Base-by-base conservation (phyloP, 1,140 invertebrate genomes). In the Harlomillsia oculata region DNA sequence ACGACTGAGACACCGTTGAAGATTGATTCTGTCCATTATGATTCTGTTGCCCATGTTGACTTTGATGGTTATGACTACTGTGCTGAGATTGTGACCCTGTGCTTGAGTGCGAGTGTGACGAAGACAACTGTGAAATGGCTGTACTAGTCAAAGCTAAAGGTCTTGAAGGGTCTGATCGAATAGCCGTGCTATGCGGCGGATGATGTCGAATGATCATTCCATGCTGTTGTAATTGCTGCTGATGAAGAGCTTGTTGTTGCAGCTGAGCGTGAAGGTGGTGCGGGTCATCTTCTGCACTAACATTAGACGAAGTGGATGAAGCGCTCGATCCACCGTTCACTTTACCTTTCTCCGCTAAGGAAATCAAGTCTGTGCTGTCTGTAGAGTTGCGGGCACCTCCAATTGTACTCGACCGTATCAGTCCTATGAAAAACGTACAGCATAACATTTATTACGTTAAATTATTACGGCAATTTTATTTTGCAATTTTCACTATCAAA, bases 321-420 rank as follows among this genome's bases (percentile, higher is more conserved):
- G 60, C 63, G 49, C 63, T 66, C 48, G 72, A 72, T 14, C 66
- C 55, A 51, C 75, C 66, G 8, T 74, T 75, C 28, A 75, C 72
- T 34, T 73, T 68, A 1, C 77, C 77, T 62, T 78, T 78, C 61
- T 79, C 77, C 5, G 76, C 75, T 55, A 78, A 65, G 6, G 77
- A 79, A 50, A 79, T 77, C n/a, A 77, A 69, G 66, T 79, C 76
- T 53, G 59, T 59, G 20, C 53, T 48, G 49, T 62, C 50, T 28
- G 37, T 52, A 6, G 37, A 11, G 23, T 14, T 51, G 16, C 49
- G 13, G n/a, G 36, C 25, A 21, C 29, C 32, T 25, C 53, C 53
- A 14, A 48, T 30, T 6, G 53, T 56, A 26, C 51, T 57, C 30
- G 55, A 50, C 13, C 55, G 55, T 23, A 44, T 57, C 46, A 57